phyloP scores from a whole-genome alignment of 1,140 invertebrate species.

The Hydropsyche tenuis region DNA sequence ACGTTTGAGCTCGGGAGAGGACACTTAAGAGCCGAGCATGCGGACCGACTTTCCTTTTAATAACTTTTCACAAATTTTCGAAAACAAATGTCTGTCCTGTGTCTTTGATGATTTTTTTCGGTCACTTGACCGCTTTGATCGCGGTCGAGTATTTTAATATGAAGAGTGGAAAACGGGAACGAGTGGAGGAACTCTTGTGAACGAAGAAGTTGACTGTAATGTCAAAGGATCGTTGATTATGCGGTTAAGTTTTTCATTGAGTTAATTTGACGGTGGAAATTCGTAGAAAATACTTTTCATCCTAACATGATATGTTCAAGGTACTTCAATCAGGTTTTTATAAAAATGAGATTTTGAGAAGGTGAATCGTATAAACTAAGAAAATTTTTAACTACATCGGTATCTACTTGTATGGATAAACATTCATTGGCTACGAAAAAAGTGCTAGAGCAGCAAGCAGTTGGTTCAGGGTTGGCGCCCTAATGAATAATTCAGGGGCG shows the following conservation, averaged over 20 bases:
- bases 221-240: slow-evolving; percentile 10
- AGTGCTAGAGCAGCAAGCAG: slow-evolving; percentile 12
- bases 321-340: too few species aligned
- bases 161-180: slow-evolving; percentile 9
- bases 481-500: slow-evolving; percentile 45
- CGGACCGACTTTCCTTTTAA: background rate
- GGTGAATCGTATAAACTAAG: too few species aligned
- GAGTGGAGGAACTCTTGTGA: slow-evolving; percentile 19
- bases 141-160: slow-evolving; percentile 9
- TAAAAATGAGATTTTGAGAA: too few species aligned
- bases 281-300: too few species aligned
- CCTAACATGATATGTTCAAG: too few species aligned
- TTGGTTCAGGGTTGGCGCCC: slow-evolving; percentile 12
- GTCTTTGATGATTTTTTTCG: slow-evolving; percentile 30
- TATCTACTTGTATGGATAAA: background rate
- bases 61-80: slow-evolving; percentile 18
- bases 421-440: slow-evolving; percentile 11
- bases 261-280: too few species aligned
- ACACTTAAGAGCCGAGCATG: background rate
- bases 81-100: slow-evolving; percentile 25
- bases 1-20: background rate
- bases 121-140: slow-evolving; percentile 31
- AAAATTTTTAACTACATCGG: too few species aligned
- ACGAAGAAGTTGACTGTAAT: slow-evolving; percentile 19
- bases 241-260: too few species aligned